Conservation (phyloP, 2,888 invertebrate genomes). For the Luffia ferchaultella region DNA sequence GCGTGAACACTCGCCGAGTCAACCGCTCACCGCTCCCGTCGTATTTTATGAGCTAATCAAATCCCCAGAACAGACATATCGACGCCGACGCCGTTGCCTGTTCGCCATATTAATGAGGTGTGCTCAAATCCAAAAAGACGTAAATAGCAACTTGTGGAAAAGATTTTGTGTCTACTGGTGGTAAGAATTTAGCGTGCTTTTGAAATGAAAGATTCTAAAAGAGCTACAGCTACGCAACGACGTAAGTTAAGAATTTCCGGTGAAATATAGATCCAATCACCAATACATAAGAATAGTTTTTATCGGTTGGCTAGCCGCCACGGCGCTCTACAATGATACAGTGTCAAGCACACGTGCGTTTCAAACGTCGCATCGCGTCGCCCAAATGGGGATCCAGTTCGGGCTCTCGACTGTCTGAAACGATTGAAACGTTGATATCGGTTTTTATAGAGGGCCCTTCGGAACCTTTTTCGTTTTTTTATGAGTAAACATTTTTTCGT, state of each 20-base stretch:
- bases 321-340: not conserved
- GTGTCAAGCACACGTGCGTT: constrained; percentile 51
- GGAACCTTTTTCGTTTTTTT: too few species aligned
- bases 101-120: constrained; percentile 42
- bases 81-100: constrained; percentile 44
- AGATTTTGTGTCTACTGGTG: too few species aligned
- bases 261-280: not conserved
- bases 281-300: not conserved
- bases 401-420: constrained; percentile 18
- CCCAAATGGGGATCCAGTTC: constrained; percentile 52
- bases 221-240: too few species aligned
- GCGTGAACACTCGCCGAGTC: too few species aligned
- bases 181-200: too few species aligned
- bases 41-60: constrained; percentile 52
- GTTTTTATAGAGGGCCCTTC: too few species aligned
- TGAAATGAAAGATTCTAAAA: too few species aligned
- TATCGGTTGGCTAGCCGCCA: not conserved
- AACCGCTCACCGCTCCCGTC: constrained; percentile 34
- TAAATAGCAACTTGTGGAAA: constrained; percentile 22
- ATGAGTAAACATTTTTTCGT: too few species aligned
- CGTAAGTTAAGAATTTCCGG: too few species aligned
- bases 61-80: constrained; percentile 57
- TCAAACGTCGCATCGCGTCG: constrained; percentile 30
- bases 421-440: constrained; percentile 49
- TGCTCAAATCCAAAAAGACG: constrained; percentile 23